A percentile compares a stretch with the other conserved stretches of the same genome.
Conservation (phyloP, 37 sponge, comb jelly and placozoan species). For the Amphimedon queenslandica region DNA sequence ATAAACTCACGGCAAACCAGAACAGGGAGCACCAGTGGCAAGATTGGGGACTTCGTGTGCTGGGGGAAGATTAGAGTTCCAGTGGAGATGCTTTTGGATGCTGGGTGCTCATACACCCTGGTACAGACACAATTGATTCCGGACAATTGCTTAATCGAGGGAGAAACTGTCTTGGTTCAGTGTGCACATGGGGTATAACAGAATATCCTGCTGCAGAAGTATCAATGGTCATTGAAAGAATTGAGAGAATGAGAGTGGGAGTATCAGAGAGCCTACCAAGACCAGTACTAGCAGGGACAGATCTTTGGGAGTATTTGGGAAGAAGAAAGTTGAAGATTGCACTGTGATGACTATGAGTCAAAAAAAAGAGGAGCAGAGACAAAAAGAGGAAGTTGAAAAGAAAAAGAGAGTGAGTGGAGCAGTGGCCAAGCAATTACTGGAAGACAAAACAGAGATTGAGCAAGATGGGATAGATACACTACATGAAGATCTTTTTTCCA, state of each 20-base stretch:
- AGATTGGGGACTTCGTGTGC: background rate
- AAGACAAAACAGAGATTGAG: background rate
- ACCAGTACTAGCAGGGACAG: background rate
- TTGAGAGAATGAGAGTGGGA: background rate
- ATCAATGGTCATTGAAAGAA: background rate
- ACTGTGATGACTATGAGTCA: background rate
- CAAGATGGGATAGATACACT: background rate
- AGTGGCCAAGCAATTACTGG: background rate
- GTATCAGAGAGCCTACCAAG: background rate
- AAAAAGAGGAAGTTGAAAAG: background rate
- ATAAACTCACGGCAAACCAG: background rate
- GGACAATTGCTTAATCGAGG: background rate
- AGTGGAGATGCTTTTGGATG: background rate
- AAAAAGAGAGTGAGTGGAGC: background rate
- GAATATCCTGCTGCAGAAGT: background rate
- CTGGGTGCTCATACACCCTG: background rate
- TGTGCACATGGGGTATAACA: background rate
- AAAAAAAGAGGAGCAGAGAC: background rate
- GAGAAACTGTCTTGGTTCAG: background rate
- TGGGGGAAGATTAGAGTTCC: background rate
- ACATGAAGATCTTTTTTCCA: background rate
- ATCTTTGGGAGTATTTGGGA: background rate
- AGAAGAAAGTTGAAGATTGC: background rate
- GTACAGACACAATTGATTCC: background rate
- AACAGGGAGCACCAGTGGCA: background rate